Evolutionary conservation across 2,113 vertebrate species (phyloP), one percentile per base, ranked within the genome.

Genomic region (Leucopsar rothschildi): DNA sequence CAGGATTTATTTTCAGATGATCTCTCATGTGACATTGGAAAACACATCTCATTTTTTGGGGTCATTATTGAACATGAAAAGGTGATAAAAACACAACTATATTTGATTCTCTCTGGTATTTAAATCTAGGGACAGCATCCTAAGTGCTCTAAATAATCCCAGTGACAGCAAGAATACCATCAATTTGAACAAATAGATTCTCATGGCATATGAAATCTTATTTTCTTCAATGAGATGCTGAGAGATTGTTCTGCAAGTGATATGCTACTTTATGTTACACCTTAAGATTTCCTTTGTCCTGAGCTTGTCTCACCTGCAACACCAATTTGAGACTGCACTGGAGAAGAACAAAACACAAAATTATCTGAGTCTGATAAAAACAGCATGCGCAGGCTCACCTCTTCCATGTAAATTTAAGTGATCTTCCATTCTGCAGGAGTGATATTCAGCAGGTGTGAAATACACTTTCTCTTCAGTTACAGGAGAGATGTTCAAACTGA

Each of bases 1-100:
- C 31, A 60, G 39, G 31, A 57, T 91, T 89, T 91, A 57, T 89
- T 89, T 95, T 89, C 53, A 85, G n/a, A 59, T 49, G 10, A 64
- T 52, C 33, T 64, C 24, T 64, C 57, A n/a, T 9, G 25, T 42
- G 44, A 69, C 31, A 57, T 1, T 44, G 15, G 40, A 82, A 90
- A 95, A 72, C 5, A 79, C 2, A 33, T 65, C 25, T 75, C 8
- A 29, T 56, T 71, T 78, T 68, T 84, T 19, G 5, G 27, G 47
- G 40, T 82, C 23, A 71, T 60, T 10, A 12, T 72, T 90, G 40
- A 85, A 79, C 9, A 6, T 37, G 57, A 91, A 90, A 42, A 61
- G 21, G 18, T 80, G 37, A 86, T 35, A 86, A 86, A 90, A 89
- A 0, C 25, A 37, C 28, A 82, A 8, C 5, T 65, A 9, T 27